Evolutionary conservation across 2,113 vertebrate species (phyloP).

Genomic region (Nestor notabilis): DNA sequence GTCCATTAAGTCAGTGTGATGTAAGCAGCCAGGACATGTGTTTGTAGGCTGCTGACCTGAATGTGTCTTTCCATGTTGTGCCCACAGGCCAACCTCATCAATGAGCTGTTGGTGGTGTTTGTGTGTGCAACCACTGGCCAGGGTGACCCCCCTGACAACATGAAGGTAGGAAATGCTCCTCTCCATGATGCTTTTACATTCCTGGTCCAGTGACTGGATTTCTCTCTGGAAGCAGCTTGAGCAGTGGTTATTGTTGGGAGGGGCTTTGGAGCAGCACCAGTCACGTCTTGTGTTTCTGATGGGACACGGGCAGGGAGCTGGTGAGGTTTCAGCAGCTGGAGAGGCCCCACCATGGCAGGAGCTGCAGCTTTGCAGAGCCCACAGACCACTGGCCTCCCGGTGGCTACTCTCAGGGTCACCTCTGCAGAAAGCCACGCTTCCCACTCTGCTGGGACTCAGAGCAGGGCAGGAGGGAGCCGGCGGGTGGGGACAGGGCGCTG

Average conservation of each 20-base stretch:
- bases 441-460: neutral
- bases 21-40: fast-evolving
- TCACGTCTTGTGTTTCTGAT: fast-evolving
- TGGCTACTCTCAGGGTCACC: neutral
- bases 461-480: neutral
- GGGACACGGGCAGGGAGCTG: neutral
- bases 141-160: slow-evolving; percentile 97
- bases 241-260: neutral
- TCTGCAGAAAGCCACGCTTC: neutral
- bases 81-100: slow-evolving; percentile 86
- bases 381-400: neutral
- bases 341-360: neutral
- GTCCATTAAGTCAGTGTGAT: fast-evolving
- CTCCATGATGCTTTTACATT: neutral
- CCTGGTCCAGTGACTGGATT: neutral
- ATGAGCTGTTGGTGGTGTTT: slow-evolving; percentile 89
- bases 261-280: neutral
- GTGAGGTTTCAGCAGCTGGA: neutral
- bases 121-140: slow-evolving; percentile 93
- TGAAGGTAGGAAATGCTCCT: slow-evolving; percentile 82
- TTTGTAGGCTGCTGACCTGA: neutral
- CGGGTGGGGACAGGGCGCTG: neutral
- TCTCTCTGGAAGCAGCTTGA: neutral
- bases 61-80: neutral
- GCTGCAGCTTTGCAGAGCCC: neutral